Evolutionary conservation across 2,888 invertebrate genomes (phyloP).

Genomic region (Urechis unicinctus): DNA sequence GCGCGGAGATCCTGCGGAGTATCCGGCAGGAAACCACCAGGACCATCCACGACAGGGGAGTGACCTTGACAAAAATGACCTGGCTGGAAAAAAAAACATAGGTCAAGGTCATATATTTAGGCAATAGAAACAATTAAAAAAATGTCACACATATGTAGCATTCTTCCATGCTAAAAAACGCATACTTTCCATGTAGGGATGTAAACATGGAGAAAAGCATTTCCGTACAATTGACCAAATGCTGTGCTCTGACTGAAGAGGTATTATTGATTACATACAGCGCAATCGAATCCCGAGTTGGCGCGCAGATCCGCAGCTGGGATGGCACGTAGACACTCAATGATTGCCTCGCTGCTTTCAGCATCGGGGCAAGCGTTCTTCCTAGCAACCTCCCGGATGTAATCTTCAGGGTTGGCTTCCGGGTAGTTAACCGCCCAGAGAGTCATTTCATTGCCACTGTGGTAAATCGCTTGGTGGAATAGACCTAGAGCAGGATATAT

Average conservation of each 20-base stretch:
- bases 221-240: no score
- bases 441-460: conserved; percentile 17
- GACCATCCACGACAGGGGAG: background rate
- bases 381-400: conserved; percentile 10
- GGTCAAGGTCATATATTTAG: no score
- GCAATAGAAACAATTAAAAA: no score
- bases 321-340: conserved; percentile 2
- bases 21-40: background rate
- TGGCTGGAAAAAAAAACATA: no score
- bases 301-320: background rate
- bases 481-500: no score
- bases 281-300: conserved; percentile 2
- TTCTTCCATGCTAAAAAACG: no score
- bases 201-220: no score
- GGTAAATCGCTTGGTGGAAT: conserved; percentile 21
- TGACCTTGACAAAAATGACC: background rate
- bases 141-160: no score
- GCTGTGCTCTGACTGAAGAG: no score
- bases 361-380: conserved; percentile 3
- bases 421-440: conserved; percentile 6
- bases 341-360: background rate
- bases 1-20: background rate
- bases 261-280: no score
- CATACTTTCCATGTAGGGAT: no score
- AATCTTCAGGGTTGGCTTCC: conserved; percentile 5